Base-by-base conservation (phyloP, 2,113 vertebrate species). In the Chroicocephalus ridibundus region DNA sequence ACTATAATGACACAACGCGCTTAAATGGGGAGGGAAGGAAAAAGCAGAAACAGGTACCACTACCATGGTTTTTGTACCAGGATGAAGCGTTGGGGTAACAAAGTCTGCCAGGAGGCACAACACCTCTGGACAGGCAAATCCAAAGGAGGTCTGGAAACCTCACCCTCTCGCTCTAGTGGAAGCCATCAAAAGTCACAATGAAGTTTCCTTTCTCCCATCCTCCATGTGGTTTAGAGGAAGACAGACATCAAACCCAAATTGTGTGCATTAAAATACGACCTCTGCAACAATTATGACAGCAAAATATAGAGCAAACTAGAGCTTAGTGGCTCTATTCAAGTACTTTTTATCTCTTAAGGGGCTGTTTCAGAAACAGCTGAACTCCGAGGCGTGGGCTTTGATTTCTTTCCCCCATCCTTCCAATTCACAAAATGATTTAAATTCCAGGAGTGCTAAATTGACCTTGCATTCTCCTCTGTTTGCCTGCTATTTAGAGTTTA, bases 391-490 rank as follows among this genome's bases (percentile, higher is more conserved):
- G 62, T 3, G 32, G n/a, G 32, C 75, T 93, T 95, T 51, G 42
- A 94, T 94, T 93, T 91, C 76, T 72, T 82, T 34, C 34, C 25
- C 87, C 38, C 68, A 25, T 24, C 26, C 60, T 72, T 51, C 54
- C 79, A 86, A 74, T 84, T 80, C 72, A 84, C 78, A 79, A 84
- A 95, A 91, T 47, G 58, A 78, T 69, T 94, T 81, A 58, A 93
- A 94, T 86, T 93, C 88, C 29, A 69, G 17, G 27, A 84, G 49
- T 70, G 81, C 52, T 52, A 94, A 84, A 83, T 65, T 88, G 94
- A 80, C 92, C 96, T 93, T 96, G 94, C 62, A 42, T 46, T 85
- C 91, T 72, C 93, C 96, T 97, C 91, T 91, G 82, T 60, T 93
- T 86, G 76, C 32, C 49, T 57, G 44, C 52, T 95, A 96, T 97